Evolutionary conservation across 2,113 vertebrate species (phyloP), one percentile per base, ranked within the genome.

Genomic region (Sorex fumeus): DNA sequence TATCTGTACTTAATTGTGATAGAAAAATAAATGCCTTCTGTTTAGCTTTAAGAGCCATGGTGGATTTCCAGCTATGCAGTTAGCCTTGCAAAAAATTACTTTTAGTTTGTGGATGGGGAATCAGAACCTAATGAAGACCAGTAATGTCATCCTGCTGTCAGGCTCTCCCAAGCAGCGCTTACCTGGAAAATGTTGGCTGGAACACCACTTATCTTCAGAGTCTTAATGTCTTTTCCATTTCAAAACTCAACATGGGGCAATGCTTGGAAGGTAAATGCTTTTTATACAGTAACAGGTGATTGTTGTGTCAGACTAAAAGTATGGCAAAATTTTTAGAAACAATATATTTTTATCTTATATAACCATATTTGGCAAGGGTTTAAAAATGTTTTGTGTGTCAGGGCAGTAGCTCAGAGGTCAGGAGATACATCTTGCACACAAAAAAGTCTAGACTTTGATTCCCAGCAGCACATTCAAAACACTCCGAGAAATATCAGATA

Each of bases 1-100:
- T 1, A 1, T 45, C 95, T 90, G 67, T 30, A 23, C 34, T 83
- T 79, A 89, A 78, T 94, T 71, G 50, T 28, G 53, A 62, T 53
- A 10, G 50, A 90, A 43, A 80, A 93, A 92, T 5, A 80, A 93
- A 92, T 6, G 7, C 15, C 8, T 84, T 95, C 87, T 95, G 25
- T 85, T 93, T n/a, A 36, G 32, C 13, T 13, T 66, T 16, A 34
- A 62, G 34, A 85, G 25, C 30, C 70, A n/a, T 10, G 5, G 10
- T 66, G 28, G 13, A 69, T 75, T 83, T 90, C 34, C 43, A 69
- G 34, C 57, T 62, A 70, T 64, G 32, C 53, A 85, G 43, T 40
- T n/a, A 30, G 9, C 2, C 3, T 74, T 69, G 9, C 6, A 75
- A 50, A 89, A 85, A 21, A 40, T 62, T 27, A 32, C 27, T 80